Evolutionary conservation across 2,797 vertebrate species (phyloP).

Genomic region (Coracias cyanogaster): DNA sequence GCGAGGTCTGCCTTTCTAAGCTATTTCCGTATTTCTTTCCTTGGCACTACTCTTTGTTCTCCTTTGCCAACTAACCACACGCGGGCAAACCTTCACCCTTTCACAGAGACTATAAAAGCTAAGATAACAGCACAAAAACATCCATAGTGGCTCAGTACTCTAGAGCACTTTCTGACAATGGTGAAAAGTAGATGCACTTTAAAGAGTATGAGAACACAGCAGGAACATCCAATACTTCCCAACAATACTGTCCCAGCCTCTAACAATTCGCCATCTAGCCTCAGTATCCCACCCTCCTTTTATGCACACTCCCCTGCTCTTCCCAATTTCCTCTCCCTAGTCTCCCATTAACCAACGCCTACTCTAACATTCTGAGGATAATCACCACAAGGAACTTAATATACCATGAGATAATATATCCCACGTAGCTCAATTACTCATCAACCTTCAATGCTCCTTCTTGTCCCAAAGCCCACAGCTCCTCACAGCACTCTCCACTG

Average conservation of each 20-base stretch:
- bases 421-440: not conserved
- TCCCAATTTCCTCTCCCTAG: not conserved
- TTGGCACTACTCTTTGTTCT: not conserved
- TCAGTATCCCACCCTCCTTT: not conserved
- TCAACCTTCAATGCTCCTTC: not conserved
- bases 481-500: not conserved
- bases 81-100: not conserved
- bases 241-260: not conserved
- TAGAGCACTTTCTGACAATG: not conserved
- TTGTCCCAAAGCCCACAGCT: not conserved
- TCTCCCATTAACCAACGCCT: not conserved
- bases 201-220: not conserved
- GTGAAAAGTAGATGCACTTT: not conserved
- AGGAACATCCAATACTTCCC: not conserved
- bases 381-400: slow-evolving; percentile 13
- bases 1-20: not conserved
- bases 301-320: not conserved
- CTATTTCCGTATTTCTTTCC: not conserved
- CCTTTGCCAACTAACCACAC: not conserved
- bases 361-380: slow-evolving; percentile 13
- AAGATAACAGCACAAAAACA: not conserved
- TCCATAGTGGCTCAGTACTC: not conserved
- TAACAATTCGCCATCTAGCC: not conserved
- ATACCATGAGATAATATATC: slow-evolving; percentile 1
- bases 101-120: not conserved